Evolutionary conservation across 2,888 invertebrate species (phyloP).

Genomic region (Heliothis peltigera): DNA sequence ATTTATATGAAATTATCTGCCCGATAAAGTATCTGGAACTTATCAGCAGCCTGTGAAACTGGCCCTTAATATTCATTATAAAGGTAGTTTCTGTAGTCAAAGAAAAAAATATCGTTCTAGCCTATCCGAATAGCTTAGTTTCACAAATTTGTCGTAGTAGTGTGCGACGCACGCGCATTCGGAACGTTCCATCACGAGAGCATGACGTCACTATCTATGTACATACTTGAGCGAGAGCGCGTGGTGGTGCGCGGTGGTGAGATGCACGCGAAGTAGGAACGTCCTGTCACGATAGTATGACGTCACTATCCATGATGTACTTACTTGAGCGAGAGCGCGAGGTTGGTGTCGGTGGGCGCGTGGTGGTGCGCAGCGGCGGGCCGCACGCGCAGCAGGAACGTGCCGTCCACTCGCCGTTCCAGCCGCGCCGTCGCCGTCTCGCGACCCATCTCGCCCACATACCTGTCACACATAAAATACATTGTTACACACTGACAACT

Average conservation of each 20-base stretch:
- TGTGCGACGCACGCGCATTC: too few species aligned
- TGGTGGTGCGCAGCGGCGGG: slow-evolving; percentile 88
- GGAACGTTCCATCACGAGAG: too few species aligned
- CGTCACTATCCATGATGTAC: not conserved
- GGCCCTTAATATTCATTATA: too few species aligned
- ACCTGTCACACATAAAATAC: slow-evolving; percentile 84
- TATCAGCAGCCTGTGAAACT: too few species aligned
- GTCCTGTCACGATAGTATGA: slow-evolving; percentile 86
- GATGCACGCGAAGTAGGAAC: not conserved
- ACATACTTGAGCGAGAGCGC: too few species aligned
- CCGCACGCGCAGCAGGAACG: slow-evolving; percentile 95
- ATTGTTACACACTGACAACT: slow-evolving; percentile 38
- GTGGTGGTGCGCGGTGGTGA: too few species aligned
- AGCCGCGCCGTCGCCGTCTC: slow-evolving; percentile 93
- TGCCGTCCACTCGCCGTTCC: slow-evolving; percentile 94
- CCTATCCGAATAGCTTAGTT: too few species aligned
- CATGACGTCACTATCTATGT: too few species aligned
- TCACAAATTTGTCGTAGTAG: too few species aligned
- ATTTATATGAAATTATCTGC: too few species aligned
- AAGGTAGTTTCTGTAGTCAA: not conserved
- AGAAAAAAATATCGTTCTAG: too few species aligned
- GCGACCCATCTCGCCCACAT: slow-evolving; percentile 96
- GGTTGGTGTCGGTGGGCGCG: slow-evolving; percentile 81
- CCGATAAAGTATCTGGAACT: too few species aligned
- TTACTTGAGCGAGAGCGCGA: slow-evolving; percentile 96